Evolutionary conservation across 2,113 vertebrate genomes (phyloP).

Genomic region (Leptosomus discolor): DNA sequence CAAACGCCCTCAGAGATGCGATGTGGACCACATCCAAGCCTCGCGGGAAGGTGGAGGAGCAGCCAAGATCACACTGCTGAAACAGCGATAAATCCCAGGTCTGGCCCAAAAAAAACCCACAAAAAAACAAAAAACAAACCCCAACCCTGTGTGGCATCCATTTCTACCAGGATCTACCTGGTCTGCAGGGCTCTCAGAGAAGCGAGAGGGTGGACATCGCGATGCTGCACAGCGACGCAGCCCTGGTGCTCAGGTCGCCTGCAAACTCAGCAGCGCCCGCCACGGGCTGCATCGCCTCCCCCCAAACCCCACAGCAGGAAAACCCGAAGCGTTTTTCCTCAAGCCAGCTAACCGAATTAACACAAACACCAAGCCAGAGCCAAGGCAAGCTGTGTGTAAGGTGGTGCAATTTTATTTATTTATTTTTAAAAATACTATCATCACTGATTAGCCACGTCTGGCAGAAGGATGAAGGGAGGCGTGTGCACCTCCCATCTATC

Average conservation of each 20-base stretch:
- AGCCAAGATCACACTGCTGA: background rate
- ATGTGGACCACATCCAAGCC: background rate
- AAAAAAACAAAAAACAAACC: too few relatives aligned
- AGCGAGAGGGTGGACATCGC: accelerated
- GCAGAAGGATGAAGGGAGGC: background rate
- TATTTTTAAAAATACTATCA: background rate
- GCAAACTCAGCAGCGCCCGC: background rate
- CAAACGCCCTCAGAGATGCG: accelerated
- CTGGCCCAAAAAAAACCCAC: background rate
- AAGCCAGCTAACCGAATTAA: background rate
- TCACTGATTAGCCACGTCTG: background rate
- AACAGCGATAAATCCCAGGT: background rate
- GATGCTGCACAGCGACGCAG: background rate
- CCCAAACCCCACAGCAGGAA: background rate
- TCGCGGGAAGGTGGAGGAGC: background rate
- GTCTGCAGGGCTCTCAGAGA: background rate
- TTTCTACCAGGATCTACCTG: background rate
- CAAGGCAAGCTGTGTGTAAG: background rate
- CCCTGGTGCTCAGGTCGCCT: background rate
- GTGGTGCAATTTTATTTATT: background rate
- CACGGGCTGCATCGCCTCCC: background rate
- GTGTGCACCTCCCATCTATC: background rate
- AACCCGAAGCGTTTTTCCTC: accelerated
- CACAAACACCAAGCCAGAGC: background rate
- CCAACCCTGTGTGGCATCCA: accelerated